A percentile compares a stretch with the other conserved stretches of the same genome.
Evolutionary conservation across 2,797 vertebrate genomes (phyloP).

Genomic region (Rhynchotus rufescens): DNA sequence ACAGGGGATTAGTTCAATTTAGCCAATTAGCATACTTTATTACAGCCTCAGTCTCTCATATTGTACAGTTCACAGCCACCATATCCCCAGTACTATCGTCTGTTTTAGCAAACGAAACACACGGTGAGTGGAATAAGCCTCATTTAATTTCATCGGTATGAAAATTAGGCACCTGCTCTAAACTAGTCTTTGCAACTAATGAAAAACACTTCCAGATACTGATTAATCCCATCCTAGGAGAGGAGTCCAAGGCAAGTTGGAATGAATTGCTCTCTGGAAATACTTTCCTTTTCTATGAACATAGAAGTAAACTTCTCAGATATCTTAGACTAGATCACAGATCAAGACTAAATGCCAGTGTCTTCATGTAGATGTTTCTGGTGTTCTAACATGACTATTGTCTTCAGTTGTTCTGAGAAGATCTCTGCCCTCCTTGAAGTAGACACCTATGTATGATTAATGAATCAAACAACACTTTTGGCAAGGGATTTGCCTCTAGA

Average conservation of each 20-base stretch:
- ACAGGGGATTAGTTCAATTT: not conserved
- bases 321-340: not conserved
- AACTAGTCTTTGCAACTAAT: not conserved
- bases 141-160: not conserved
- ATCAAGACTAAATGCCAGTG: not conserved
- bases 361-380: not conserved
- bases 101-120: not conserved
- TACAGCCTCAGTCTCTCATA: not conserved
- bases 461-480: not conserved
- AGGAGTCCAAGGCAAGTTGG: not conserved
- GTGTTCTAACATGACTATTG: not conserved
- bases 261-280: not conserved
- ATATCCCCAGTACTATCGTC: not conserved
- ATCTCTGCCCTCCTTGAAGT: not conserved
- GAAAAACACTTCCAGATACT: not conserved
- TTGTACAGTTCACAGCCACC: not conserved
- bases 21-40: not conserved
- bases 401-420: not conserved
- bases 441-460: not conserved
- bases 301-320: fast-evolving
- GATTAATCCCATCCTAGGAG: not conserved
- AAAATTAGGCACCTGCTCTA: not conserved
- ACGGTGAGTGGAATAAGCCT: not conserved
- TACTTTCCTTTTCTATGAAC: not conserved
- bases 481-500: not conserved